A percentile compares a stretch with the other conserved stretches of the same genome.
These are phyloP conservation scores for Lycaon pictus DNA, from an alignment of 2,113 vertebrate species.

Conservation along the genomic window DNA sequence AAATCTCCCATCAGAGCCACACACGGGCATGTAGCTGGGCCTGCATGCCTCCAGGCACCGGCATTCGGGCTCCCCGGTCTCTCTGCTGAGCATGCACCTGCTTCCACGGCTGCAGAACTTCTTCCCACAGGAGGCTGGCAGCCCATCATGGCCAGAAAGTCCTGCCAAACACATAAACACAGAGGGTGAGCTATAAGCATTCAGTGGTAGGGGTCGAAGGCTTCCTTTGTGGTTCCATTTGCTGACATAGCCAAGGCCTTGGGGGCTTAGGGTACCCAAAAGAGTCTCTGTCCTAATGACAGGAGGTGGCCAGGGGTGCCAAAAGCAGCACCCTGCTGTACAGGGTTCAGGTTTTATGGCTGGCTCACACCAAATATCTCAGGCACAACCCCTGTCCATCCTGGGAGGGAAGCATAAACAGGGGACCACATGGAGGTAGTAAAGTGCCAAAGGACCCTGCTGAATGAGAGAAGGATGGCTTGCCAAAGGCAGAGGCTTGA, in stretches of 20 bases:
- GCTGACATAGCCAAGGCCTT: background rate
- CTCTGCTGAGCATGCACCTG: constrained; percentile 88
- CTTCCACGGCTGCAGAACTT: constrained; percentile 92
- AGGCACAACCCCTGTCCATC: background rate
- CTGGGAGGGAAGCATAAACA: background rate
- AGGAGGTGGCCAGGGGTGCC: background rate
- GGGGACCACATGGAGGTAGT: background rate
- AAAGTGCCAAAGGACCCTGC: background rate
- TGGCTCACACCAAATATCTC: background rate
- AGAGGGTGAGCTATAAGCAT: background rate
- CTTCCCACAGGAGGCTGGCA: constrained; percentile 86
- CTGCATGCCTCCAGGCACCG: constrained; percentile 92
- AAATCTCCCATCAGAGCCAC: constrained; percentile 95
- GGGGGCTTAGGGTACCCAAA: background rate
- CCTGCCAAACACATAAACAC: constrained; percentile 82
- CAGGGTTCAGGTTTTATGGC: background rate
- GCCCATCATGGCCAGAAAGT: constrained; percentile 77
- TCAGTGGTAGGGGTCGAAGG: accelerated
- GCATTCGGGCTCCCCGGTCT: constrained; percentile 90
- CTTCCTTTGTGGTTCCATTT: background rate
- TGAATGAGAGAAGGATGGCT: background rate
- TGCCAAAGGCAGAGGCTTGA: background rate
- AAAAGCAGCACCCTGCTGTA: background rate
- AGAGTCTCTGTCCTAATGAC: background rate
- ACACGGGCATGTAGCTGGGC: constrained; percentile 93